A percentile compares a stretch with the other conserved stretches of the same genome.
phyloP scores from a whole-genome alignment of 2,888 invertebrate genomes.

The Caenorhabditis sp. region DNA sequence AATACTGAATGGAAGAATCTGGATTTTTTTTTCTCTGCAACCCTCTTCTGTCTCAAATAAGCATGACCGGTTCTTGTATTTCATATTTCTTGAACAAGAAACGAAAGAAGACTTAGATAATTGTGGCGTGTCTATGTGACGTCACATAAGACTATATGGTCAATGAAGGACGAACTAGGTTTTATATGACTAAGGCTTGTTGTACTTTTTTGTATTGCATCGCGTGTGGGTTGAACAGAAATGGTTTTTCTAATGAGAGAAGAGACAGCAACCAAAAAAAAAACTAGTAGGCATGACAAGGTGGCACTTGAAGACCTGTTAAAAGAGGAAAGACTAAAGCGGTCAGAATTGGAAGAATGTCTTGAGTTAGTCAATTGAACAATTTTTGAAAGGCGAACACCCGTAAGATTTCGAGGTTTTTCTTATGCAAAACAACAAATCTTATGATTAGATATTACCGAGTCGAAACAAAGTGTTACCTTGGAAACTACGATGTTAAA shows the following conservation, averaged over 20 bases:
- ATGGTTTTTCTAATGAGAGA: neutral
- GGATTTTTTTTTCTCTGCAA: slow-evolving; percentile 7
- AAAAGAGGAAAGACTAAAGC: too few relatives aligned
- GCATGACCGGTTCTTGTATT: slow-evolving; percentile 6
- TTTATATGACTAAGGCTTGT: neutral
- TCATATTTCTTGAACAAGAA: neutral
- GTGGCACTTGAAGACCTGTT: too few relatives aligned
- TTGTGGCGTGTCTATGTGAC: slow-evolving; percentile 8
- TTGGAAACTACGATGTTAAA: too few relatives aligned
- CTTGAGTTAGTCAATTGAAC: too few relatives aligned
- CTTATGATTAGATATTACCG: too few relatives aligned
- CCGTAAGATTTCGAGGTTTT: too few relatives aligned
- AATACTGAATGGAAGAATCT: slow-evolving; percentile 9
- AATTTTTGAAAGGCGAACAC: too few relatives aligned
- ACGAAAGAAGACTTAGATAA: neutral
- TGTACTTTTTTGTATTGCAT: neutral
- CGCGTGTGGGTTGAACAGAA: neutral
- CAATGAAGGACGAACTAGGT: neutral
- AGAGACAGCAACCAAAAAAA: too few relatives aligned
- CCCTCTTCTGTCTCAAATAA: slow-evolving; percentile 7
- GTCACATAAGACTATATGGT: slow-evolving; percentile 3
- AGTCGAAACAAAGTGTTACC: too few relatives aligned
- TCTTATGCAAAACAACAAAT: too few relatives aligned
- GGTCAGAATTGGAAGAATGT: too few relatives aligned
- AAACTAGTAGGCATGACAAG: too few relatives aligned